These are phyloP conservation scores for Drosophila macrospina DNA, from an alignment of 2,888 invertebrate species.

Conservation along the genomic window DNA sequence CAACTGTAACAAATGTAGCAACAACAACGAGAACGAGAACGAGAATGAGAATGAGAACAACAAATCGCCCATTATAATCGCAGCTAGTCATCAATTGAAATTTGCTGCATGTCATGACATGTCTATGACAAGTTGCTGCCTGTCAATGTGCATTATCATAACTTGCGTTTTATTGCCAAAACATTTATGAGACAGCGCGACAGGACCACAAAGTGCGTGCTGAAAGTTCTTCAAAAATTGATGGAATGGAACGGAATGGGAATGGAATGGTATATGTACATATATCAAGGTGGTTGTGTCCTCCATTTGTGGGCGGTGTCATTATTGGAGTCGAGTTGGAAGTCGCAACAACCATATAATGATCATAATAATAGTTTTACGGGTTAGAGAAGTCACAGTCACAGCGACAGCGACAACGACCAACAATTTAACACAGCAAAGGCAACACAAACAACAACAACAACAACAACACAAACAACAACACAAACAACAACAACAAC, in stretches of 20 bases:
- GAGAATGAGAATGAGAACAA: not conserved
- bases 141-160: constrained; percentile 74
- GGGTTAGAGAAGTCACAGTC: constrained; percentile 78
- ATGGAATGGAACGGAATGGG: not conserved
- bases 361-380: constrained; percentile 77
- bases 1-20: not conserved
- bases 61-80: constrained; percentile 60
- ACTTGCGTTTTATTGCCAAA: constrained; percentile 76
- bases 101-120: constrained; percentile 65
- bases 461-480: constrained; percentile 3
- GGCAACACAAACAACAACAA: constrained; percentile 23
- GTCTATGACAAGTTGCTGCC: constrained; percentile 56
- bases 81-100: constrained; percentile 68
- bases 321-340: constrained; percentile 19
- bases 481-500: constrained; percentile 14
- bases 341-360: constrained; percentile 49
- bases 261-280: no score
- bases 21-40: not conserved
- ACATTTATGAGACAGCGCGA: constrained; percentile 69
- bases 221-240: constrained; percentile 43
- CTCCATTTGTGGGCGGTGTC: constrained; percentile 34
- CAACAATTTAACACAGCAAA: constrained; percentile 61
- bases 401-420: constrained; percentile 67
- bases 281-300: not conserved
- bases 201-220: constrained; percentile 67